These are phyloP conservation scores for Argentina silus DNA, from an alignment of 2,797 vertebrate genomes.

Conservation along the genomic window DNA sequence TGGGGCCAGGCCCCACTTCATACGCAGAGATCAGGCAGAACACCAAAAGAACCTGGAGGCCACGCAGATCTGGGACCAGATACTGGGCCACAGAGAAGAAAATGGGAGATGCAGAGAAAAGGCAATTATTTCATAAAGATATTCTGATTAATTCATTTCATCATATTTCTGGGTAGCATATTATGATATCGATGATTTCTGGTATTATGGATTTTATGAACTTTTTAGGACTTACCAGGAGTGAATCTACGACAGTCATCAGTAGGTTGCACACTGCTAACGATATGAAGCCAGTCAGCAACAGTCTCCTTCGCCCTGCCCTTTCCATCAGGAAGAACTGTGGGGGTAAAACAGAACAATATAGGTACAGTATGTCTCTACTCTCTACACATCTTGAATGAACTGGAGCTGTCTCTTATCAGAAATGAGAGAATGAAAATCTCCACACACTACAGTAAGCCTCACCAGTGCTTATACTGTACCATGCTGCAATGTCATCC, in stretches of 20 bases:
- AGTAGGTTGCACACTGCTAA: slow-evolving; percentile 72
- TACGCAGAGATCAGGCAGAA: slow-evolving; percentile 74
- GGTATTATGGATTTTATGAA: too few species aligned
- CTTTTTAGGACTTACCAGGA: slow-evolving; percentile 64
- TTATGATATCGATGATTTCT: too few species aligned
- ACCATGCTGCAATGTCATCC: too few species aligned
- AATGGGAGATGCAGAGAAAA: neutral
- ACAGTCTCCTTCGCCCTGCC: slow-evolving; percentile 62
- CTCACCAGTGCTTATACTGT: too few species aligned
- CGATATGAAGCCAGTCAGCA: slow-evolving; percentile 71
- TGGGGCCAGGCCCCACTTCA: slow-evolving; percentile 70
- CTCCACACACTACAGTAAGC: neutral
- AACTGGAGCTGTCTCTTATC: too few species aligned
- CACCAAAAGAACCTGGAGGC: slow-evolving; percentile 70
- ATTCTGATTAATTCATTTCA: too few species aligned
- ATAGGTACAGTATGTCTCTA: slow-evolving; percentile 1
- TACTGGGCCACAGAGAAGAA: slow-evolving; percentile 33
- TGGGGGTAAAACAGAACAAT: slow-evolving; percentile 13
- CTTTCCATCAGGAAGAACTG: slow-evolving; percentile 76
- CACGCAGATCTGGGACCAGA: slow-evolving; percentile 65
- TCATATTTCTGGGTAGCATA: too few species aligned
- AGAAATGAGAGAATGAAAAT: neutral
- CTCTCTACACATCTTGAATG: neutral
- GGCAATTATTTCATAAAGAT: neutral
- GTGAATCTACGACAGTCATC: slow-evolving; percentile 74